Evolutionary conservation across 2,113 vertebrate species (phyloP).

Genomic region (Dunckerocampus dactyliophorus): DNA sequence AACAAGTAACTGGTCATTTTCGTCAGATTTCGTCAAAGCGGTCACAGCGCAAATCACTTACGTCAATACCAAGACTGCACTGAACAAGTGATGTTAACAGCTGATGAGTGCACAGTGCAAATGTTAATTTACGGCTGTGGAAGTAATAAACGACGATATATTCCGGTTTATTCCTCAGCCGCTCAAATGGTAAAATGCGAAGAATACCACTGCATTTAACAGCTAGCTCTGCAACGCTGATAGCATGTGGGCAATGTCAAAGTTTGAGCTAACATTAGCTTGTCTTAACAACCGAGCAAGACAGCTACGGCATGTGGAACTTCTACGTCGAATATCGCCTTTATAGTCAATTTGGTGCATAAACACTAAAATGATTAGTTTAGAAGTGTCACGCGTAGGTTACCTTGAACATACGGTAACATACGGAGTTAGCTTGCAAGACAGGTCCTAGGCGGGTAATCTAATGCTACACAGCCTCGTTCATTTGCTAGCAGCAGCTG

Average conservation of each 20-base stretch:
- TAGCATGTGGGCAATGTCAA: slow-evolving; percentile 64
- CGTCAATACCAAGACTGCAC: not conserved
- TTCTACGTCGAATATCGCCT: not conserved
- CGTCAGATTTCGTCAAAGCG: not conserved
- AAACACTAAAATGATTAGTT: not conserved
- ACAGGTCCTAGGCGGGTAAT: slow-evolving; percentile 20
- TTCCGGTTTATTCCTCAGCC: not conserved
- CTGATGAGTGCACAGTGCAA: slow-evolving; percentile 36
- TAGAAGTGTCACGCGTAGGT: not conserved
- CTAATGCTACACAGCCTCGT: slow-evolving; percentile 23
- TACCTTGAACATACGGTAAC: not conserved
- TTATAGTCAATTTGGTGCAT: no score
- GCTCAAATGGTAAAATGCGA: not conserved
- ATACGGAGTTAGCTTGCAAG: slow-evolving; percentile 32
- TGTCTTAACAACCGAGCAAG: slow-evolving; percentile 9
- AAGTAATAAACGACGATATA: not conserved
- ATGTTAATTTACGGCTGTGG: not conserved
- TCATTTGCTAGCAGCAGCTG: slow-evolving; percentile 13
- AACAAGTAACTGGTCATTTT: not conserved
- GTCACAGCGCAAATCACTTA: not conserved
- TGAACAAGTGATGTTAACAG: slow-evolving; percentile 1
- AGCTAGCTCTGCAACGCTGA: not conserved
- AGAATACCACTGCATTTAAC: not conserved
- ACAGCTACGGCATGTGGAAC: slow-evolving; percentile 22
- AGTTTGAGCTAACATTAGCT: slow-evolving; percentile 56